Conservation (phyloP, 2,797 vertebrate genomes). For the Zenarchopterus dispar region DNA sequence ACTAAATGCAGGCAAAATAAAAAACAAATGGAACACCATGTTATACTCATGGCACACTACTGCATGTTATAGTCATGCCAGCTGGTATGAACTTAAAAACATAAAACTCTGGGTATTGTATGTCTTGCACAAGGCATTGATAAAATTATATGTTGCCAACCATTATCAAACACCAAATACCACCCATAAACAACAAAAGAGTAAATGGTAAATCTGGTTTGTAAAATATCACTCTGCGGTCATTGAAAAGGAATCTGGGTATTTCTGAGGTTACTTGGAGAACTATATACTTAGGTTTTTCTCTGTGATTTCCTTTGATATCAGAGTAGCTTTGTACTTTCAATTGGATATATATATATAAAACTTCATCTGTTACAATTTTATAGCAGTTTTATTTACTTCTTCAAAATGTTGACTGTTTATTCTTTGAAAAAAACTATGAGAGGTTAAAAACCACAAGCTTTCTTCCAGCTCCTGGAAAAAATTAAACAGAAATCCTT, state of each 20-base stretch:
- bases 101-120: constrained; percentile 12
- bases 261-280: constrained; percentile 52
- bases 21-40: neutral
- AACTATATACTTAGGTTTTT: constrained; percentile 53
- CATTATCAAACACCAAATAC: constrained; percentile 36
- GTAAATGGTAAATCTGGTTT: constrained; percentile 30
- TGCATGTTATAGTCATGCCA: neutral
- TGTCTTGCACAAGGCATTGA: constrained; percentile 34
- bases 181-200: constrained; percentile 56
- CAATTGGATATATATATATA: constrained; percentile 54
- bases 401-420: constrained; percentile 69
- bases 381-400: constrained; percentile 66
- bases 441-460: constrained; percentile 52
- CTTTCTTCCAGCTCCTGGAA: constrained; percentile 56
- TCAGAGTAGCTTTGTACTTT: constrained; percentile 48
- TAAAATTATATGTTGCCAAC: constrained; percentile 20
- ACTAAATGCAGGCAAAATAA: constrained; percentile 15
- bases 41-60: neutral
- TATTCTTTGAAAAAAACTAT: constrained; percentile 52
- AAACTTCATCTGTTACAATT: constrained; percentile 51
- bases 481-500: constrained; percentile 54
- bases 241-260: constrained; percentile 33
- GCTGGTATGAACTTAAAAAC: neutral
- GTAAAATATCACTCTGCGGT: constrained; percentile 54
- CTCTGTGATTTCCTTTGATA: constrained; percentile 59